Evolutionary conservation across 2,113 vertebrate genomes (phyloP).

Genomic region (Lasiurus cinereus): DNA sequence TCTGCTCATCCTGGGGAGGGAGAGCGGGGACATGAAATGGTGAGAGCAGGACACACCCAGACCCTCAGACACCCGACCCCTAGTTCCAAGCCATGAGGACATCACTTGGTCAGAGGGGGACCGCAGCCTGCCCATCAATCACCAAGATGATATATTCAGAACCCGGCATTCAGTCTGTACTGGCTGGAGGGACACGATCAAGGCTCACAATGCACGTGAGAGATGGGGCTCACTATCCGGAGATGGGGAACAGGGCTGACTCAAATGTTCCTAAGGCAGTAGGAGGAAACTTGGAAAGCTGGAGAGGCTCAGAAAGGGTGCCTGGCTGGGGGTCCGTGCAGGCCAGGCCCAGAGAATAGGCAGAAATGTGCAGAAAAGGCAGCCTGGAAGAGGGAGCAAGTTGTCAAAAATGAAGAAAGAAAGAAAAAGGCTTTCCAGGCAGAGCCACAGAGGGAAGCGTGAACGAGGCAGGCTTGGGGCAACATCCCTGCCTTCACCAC

Average conservation of each 20-base stretch:
- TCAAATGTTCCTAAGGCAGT: background rate
- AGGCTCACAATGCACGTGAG: background rate
- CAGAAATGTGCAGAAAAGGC: background rate
- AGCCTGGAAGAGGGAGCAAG: background rate
- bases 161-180: background rate
- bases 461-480: background rate
- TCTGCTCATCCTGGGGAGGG: slow-evolving; percentile 92
- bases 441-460: background rate
- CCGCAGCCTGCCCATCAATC: background rate
- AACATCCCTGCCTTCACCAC: background rate
- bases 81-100: background rate
- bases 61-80: background rate
- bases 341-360: background rate
- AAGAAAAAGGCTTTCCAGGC: background rate
- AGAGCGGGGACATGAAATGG: background rate
- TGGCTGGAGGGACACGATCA: background rate
- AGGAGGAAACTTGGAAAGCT: background rate
- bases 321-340: too few species aligned
- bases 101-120: background rate
- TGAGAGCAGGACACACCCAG: background rate
- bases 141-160: background rate
- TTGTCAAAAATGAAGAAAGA: background rate
- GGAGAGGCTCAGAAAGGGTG: background rate
- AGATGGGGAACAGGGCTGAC: background rate
- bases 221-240: background rate